These are phyloP conservation scores for Darwinula stevensoni DNA, from an alignment of 2,888 invertebrate genomes.

Conservation along the genomic window DNA sequence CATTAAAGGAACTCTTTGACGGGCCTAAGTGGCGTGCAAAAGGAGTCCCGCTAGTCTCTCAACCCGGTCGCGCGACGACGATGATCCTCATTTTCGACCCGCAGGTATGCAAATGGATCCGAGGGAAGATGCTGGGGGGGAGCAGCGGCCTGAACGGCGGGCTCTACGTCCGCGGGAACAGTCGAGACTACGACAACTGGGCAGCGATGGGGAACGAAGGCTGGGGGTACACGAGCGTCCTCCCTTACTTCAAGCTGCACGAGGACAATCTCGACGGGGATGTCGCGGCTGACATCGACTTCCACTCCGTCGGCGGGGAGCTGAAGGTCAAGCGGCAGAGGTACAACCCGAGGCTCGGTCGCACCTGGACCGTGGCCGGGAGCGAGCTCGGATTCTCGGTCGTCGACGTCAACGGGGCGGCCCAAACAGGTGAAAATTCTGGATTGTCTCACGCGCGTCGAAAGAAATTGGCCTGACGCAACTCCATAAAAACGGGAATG, in stretches of 20 bases:
- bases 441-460: too few relatives aligned
- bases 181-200: not conserved
- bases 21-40: too few relatives aligned
- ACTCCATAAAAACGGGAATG: too few relatives aligned
- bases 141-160: not conserved
- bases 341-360: not conserved
- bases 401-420: not conserved
- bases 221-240: not conserved
- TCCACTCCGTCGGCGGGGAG: not conserved
- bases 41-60: too few relatives aligned
- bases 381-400: not conserved
- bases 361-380: not conserved
- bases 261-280: conserved; percentile 1
- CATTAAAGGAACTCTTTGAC: too few relatives aligned
- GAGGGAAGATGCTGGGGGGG: not conserved
- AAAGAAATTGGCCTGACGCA: too few relatives aligned
- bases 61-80: too few relatives aligned
- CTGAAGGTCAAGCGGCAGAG: not conserved
- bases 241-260: not conserved
- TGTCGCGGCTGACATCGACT: not conserved
- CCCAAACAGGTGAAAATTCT: not conserved
- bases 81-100: too few relatives aligned
- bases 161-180: not conserved
- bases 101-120: not conserved
- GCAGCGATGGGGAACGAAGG: not conserved